A percentile compares a stretch with the other conserved stretches of the same genome.
Evolutionary conservation across 2,888 invertebrate species (phyloP).

Genomic region (Cephus spinipes): DNA sequence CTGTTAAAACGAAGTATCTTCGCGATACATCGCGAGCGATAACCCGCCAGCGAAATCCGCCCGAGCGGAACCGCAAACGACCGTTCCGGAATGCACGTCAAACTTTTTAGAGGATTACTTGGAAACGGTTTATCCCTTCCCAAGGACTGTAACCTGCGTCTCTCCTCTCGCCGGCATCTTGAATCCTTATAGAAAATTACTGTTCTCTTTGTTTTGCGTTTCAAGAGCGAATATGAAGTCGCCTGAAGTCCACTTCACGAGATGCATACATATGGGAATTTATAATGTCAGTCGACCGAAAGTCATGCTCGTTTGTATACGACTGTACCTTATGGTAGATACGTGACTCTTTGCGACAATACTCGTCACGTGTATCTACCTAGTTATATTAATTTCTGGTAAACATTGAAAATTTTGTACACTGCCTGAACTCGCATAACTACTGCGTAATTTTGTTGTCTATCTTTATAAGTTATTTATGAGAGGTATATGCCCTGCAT

Average conservation of each 20-base stretch:
- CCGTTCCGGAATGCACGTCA: constrained; percentile 44
- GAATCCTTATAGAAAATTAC: not conserved
- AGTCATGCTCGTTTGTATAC: not conserved
- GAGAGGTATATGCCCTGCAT: not conserved
- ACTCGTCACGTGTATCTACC: not conserved
- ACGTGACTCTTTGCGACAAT: not conserved
- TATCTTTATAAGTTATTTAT: not conserved
- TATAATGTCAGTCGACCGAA: not conserved
- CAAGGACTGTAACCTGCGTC: not conserved
- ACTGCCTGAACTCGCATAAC: too few relatives aligned
- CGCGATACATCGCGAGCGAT: not conserved
- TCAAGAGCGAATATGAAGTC: not conserved
- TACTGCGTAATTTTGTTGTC: too few relatives aligned
- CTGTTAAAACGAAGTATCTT: not conserved
- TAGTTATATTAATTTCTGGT: not conserved
- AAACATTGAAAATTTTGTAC: not conserved
- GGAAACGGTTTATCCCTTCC: not conserved
- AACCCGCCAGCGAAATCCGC: not conserved
- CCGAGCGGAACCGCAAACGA: not conserved
- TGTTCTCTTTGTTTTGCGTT: not conserved
- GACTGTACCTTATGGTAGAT: not conserved
- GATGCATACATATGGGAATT: not conserved
- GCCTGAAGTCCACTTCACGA: not conserved
- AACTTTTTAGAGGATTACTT: constrained; percentile 34
- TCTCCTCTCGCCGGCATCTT: not conserved